A percentile compares a stretch with the other conserved stretches of the same genome.
Conservation (phyloP, 2,113 vertebrate species). For the Amphiprion ocellaris region DNA sequence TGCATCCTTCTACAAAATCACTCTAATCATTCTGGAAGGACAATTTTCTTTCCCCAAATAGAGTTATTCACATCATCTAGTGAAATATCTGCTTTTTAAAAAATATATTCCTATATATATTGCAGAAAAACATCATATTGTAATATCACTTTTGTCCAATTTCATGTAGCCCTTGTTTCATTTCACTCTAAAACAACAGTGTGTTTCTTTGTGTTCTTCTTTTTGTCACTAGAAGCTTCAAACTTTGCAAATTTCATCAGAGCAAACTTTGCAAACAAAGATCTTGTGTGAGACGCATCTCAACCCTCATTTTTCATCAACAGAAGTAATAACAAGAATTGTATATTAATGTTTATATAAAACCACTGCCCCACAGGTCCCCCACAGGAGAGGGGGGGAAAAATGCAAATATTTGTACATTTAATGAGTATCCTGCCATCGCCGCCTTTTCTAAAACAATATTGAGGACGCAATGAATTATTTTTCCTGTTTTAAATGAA, state of each 20-base stretch:
- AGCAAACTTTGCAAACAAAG: conserved; percentile 20
- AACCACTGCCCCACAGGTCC: conserved; percentile 29
- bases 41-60: too few relatives aligned
- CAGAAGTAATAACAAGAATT: conserved; percentile 63
- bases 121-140: too few relatives aligned
- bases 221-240: background rate
- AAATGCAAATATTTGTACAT: conserved; percentile 67
- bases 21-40: too few relatives aligned
- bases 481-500: conserved; percentile 65
- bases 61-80: too few relatives aligned
- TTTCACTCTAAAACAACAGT: too few relatives aligned
- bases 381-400: conserved; percentile 34
- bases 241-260: conserved; percentile 32
- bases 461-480: conserved; percentile 60
- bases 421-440: conserved; percentile 67
- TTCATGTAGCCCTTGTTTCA: too few relatives aligned
- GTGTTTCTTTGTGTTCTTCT: background rate
- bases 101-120: too few relatives aligned
- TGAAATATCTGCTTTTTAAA: too few relatives aligned
- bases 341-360: conserved; percentile 64
- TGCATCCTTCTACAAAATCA: too few relatives aligned
- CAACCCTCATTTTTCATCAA: conserved; percentile 59
- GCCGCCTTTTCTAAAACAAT: conserved; percentile 62
- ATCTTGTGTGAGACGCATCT: conserved; percentile 27
- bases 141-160: too few relatives aligned